A percentile compares a stretch with the other conserved stretches of the same genome.
phyloP scores from a whole-genome alignment of 2,888 invertebrate genomes.

The Phorcus lineatus region DNA sequence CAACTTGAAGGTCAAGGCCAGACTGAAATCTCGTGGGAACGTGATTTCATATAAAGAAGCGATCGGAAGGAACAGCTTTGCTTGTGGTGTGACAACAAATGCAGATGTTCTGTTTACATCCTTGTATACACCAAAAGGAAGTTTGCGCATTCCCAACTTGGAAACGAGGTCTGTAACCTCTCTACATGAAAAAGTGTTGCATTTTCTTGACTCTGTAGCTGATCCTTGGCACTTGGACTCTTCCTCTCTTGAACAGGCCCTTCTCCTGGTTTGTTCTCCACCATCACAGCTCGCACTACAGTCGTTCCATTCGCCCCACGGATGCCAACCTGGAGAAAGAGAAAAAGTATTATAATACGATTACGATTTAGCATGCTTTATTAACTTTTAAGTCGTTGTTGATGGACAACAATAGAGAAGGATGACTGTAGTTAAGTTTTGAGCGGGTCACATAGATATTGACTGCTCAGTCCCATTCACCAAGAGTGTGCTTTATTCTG shows the following conservation, averaged over 20 bases:
- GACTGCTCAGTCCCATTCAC: too few species aligned
- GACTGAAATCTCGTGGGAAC: constrained; percentile 64
- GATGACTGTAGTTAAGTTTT: too few species aligned
- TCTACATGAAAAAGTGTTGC: constrained; percentile 56
- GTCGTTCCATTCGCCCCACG: constrained; percentile 56
- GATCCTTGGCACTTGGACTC: constrained; percentile 42
- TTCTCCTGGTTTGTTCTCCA: constrained; percentile 48
- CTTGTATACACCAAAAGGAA: constrained; percentile 59
- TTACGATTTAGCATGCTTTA: not conserved
- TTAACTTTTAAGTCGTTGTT: too few species aligned
- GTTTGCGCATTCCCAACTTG: constrained; percentile 55
- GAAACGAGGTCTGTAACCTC: constrained; percentile 55
- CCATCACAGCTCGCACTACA: constrained; percentile 53
- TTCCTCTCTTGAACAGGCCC: constrained; percentile 41
- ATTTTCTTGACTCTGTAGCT: constrained; percentile 45
- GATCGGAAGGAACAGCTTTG: constrained; percentile 61
- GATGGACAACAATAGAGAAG: too few species aligned
- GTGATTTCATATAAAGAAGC: constrained; percentile 51
- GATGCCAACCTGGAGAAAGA: constrained; percentile 41
- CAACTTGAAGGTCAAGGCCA: constrained; percentile 57
- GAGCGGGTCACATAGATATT: too few species aligned
- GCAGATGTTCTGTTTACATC: constrained; percentile 47
- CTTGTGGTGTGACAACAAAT: constrained; percentile 54
- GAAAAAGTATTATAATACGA: not conserved
- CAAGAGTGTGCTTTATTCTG: too few species aligned